Evolutionary conservation across 2,113 vertebrate genomes (phyloP).

Genomic region (Cyphomyrus discorhynchus): DNA sequence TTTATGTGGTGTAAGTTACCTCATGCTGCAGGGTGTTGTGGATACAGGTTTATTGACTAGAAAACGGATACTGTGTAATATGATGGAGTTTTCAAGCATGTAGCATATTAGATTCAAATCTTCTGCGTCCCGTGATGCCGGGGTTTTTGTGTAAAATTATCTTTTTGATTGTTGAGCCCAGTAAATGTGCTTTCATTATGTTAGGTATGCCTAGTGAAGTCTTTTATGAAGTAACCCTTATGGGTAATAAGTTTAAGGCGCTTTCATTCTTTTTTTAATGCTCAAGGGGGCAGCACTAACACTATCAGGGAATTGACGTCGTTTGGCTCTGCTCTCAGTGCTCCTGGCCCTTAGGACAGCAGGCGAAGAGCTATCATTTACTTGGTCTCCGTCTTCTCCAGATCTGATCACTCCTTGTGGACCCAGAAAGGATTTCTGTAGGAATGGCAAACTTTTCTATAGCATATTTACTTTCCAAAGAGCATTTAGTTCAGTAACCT

Average conservation of each 20-base stretch:
- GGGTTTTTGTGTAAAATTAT: neutral
- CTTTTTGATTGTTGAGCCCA: neutral
- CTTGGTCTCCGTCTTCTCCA: neutral
- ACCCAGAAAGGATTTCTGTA: neutral
- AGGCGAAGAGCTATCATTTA: neutral
- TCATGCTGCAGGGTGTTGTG: neutral
- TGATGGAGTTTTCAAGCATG: neutral
- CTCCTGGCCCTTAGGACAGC: neutral
- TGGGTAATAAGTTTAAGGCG: neutral
- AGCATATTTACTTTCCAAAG: neutral
- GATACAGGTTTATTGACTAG: neutral
- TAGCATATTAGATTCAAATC: neutral
- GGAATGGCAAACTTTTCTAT: neutral
- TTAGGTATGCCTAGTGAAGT: neutral
- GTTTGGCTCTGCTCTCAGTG: neutral
- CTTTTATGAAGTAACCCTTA: neutral
- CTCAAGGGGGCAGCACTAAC: neutral
- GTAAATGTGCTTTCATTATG: neutral
- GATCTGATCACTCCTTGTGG: neutral
- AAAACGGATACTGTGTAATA: neutral
- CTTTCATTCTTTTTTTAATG: neutral
- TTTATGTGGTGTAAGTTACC: neutral
- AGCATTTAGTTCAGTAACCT: neutral
- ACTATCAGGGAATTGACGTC: neutral
- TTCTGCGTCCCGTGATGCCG: neutral